Base-by-base conservation (phyloP, 2,888 invertebrate species). In the Sarcophaga caerulescens region DNA sequence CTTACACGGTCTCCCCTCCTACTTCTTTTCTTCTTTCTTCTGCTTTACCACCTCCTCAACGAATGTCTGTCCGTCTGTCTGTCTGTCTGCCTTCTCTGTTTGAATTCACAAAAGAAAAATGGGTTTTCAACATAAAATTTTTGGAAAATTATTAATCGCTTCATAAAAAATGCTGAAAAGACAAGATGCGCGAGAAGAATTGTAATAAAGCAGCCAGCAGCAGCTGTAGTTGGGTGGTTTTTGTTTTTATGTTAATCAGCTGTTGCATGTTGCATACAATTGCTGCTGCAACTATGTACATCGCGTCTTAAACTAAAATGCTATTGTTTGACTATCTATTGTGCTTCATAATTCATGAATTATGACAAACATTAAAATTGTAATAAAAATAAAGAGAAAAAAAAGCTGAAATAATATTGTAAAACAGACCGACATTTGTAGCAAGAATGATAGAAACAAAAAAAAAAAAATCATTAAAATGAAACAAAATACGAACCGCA, bases 161-260 rank as follows among this genome's bases (percentile, higher is more conserved):
- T 35, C 12, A 52, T 52, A 17, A 52, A 52, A 52, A 52, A 14
- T 52, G 17, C 12, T 52, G 52, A 78, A 66, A 76, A 63, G 70
- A 47, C 2, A 76, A 59, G 17, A 63, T 12, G 52, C 17, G 4
- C 35, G 23, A 69, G 17, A 69, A 23, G 57, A 21, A 19, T 23
- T 57, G 14, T 57, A 59, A 35, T 59, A 19, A 6, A 14, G 35
- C 63, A 65, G 6, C 47, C 47, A 47, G 14, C 60, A 63, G 25
- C 21, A 63, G 21, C 21, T 25, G n/a, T 45, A 78, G 62, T 74
- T 52, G 23, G 62, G 73, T 78, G 35, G 35, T 35, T 60, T 60
- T 63, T 60, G 21, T 19, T 84, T 79, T 84, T 84, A 80, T 84
- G 79, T 80, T 84, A 84, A 84, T 84, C 84, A 84, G 84, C 84